These are phyloP conservation scores for Aradus depressus DNA, from an alignment of 2,888 invertebrate species.

Conservation along the genomic window DNA sequence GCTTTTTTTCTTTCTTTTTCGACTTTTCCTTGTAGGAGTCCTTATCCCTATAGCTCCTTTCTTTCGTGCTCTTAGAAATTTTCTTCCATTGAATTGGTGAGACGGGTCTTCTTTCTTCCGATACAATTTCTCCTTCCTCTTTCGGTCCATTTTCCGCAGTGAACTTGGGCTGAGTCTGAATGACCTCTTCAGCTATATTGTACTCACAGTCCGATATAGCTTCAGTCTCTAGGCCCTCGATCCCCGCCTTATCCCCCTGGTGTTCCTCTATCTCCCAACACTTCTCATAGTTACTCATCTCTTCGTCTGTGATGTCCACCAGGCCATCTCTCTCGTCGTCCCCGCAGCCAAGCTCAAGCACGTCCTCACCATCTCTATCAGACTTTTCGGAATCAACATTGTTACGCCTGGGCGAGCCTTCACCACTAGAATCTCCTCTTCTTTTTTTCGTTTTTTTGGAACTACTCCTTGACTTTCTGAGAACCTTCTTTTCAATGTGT, in stretches of 20 bases:
- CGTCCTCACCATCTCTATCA: slow-evolving; percentile 23
- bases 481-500: not conserved
- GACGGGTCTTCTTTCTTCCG: slow-evolving; percentile 44
- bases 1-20: slow-evolving; percentile 38
- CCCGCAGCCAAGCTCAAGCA: slow-evolving; percentile 28
- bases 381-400: slow-evolving; percentile 17
- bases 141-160: slow-evolving; percentile 32
- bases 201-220: slow-evolving; percentile 63
- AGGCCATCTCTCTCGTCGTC: slow-evolving; percentile 28
- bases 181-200: slow-evolving; percentile 33
- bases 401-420: slow-evolving; percentile 21
- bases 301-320: slow-evolving; percentile 30
- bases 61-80: slow-evolving; percentile 62
- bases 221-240: slow-evolving; percentile 57
- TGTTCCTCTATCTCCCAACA: slow-evolving; percentile 27
- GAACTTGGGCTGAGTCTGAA: slow-evolving; percentile 27
- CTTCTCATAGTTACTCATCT: slow-evolving; percentile 29
- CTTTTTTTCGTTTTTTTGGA: not conserved
- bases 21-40: slow-evolving; percentile 37
- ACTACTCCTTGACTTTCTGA: not conserved
- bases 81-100: slow-evolving; percentile 61
- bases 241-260: slow-evolving; percentile 33
- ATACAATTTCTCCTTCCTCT: slow-evolving; percentile 37
- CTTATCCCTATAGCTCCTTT: slow-evolving; percentile 61
- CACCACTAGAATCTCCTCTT: slow-evolving; percentile 6